Conservation (phyloP, 2,113 vertebrate species). For the Riparia riparia region DNA sequence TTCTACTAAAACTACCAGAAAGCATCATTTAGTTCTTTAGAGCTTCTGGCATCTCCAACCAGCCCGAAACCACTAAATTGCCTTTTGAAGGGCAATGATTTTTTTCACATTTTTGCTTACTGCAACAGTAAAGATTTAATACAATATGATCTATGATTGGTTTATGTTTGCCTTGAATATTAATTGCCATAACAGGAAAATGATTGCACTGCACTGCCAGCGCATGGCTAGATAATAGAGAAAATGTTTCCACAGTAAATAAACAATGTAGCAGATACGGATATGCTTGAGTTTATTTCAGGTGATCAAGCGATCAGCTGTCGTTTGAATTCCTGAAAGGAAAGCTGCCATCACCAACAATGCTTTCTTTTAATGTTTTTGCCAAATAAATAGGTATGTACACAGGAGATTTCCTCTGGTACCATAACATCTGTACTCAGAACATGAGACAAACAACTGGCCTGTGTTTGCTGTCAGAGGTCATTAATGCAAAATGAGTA, state of each 20-base stretch:
- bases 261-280: background rate
- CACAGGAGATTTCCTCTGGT: background rate
- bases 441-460: background rate
- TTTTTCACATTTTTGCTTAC: background rate
- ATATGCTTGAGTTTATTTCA: conserved; percentile 3
- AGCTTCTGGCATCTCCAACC: background rate
- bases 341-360: background rate
- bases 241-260: conserved; percentile 15
- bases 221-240: background rate
- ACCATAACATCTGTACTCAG: background rate
- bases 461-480: background rate
- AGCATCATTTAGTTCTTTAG: background rate
- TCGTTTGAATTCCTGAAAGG: conserved; percentile 21
- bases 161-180: conserved; percentile 13
- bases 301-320: background rate
- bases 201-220: background rate
- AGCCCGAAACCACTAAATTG: background rate
- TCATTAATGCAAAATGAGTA: background rate
- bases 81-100: background rate
- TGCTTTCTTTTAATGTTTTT: background rate
- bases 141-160: background rate
- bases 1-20: conserved; percentile 36
- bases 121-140: background rate
- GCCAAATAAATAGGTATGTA: background rate
- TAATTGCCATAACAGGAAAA: conserved; percentile 11